Conservation (phyloP, 2,797 vertebrate species). For the Erithacus rubecula region DNA sequence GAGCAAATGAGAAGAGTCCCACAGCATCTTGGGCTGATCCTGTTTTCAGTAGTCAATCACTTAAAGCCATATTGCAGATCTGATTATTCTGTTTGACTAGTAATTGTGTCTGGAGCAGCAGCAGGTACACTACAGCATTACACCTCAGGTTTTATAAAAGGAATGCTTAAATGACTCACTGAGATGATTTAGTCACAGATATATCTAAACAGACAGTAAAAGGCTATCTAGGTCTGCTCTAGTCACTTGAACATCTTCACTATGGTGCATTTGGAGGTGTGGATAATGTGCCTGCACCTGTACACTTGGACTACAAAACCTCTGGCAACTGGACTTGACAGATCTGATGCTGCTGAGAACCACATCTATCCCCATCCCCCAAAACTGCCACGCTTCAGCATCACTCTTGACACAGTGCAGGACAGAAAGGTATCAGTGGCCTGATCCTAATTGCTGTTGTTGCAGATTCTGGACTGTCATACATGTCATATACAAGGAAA, state of each 20-base stretch:
- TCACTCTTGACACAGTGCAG: background rate
- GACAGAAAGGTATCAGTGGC: background rate
- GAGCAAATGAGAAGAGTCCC: background rate
- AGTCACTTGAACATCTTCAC: background rate
- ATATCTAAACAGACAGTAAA: background rate
- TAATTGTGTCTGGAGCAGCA: background rate
- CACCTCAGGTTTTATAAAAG: background rate
- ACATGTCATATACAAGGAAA: background rate
- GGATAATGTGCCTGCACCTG: background rate
- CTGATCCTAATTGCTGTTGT: background rate
- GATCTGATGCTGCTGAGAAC: background rate
- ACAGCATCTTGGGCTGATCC: background rate
- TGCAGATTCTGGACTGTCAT: background rate
- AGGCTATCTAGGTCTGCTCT: background rate
- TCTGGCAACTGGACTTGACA: background rate
- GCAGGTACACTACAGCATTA: background rate
- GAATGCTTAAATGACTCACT: background rate
- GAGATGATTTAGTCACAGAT: background rate
- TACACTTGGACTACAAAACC: background rate
- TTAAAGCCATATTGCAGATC: background rate
- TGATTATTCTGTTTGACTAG: background rate
- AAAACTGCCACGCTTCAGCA: fast-evolving
- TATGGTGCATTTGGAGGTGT: background rate
- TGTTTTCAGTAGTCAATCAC: background rate
- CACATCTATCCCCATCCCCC: background rate